These are phyloP conservation scores for Megatriorchis doriae DNA, from an alignment of 2,113 vertebrate genomes.

Conservation along the genomic window DNA sequence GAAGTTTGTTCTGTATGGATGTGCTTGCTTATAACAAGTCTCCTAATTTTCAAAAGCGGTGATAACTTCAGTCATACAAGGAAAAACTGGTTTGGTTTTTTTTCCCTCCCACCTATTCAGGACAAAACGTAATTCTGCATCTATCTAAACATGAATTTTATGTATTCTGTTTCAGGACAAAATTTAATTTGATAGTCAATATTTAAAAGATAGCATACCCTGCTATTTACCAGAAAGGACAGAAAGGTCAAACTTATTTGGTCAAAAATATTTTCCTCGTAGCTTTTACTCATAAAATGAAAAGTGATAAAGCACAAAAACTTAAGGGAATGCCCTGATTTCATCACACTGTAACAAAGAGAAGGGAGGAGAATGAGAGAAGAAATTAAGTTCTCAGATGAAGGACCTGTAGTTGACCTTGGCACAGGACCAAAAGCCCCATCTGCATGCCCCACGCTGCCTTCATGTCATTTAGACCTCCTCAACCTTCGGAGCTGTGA, in stretches of 20 bases:
- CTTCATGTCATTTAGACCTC: constrained; percentile 12
- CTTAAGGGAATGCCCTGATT: background rate
- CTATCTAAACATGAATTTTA: background rate
- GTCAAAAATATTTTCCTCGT: background rate
- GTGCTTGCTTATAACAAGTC: background rate
- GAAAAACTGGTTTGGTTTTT: rapidly evolving
- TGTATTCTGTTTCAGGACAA: background rate
- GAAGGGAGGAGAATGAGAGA: background rate
- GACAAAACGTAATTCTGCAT: background rate
- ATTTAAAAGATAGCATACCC: background rate
- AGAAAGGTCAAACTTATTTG: background rate
- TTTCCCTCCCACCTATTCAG: background rate
- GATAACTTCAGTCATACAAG: background rate
- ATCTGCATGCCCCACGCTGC: constrained; percentile 46
- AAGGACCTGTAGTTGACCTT: constrained; percentile 40
- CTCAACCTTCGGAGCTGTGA: constrained; percentile 15
- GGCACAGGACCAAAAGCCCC: constrained; percentile 49
- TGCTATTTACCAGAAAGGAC: background rate
- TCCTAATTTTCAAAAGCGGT: background rate
- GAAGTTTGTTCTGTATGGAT: background rate
- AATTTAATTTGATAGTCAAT: background rate
- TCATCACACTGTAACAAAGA: background rate
- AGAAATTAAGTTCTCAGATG: background rate
- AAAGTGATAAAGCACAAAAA: background rate
- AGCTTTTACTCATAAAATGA: background rate